Evolutionary conservation across 2,113 vertebrate species (phyloP), one percentile per base, ranked within the genome.

Genomic region (Abramis brama): DNA sequence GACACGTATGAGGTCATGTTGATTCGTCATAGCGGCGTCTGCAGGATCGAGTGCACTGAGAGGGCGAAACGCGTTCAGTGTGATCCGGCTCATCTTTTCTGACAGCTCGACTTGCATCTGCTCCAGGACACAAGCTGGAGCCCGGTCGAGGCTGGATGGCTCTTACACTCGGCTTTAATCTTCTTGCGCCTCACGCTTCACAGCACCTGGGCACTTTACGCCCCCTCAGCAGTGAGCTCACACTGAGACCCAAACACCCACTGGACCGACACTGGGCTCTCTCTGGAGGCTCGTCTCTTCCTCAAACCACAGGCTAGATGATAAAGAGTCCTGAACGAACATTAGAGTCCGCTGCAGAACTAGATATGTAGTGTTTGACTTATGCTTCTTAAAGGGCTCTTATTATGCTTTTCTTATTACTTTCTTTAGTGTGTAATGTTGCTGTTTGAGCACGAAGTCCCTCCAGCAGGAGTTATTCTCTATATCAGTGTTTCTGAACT

Each of bases 141-240:
- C 27, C 83, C 83, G 75, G 91, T 90, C 91, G 91, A 15, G 86
- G 84, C 78, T 94, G 89, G 87, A 86, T n/a, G 83, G 89, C 89
- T 52, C 86, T 92, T 92, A 91, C 60, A 82, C 25, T 89, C 25
- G 60, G 91, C 92, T 94, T 94, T 95, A 92, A 95, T 95, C 94
- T 93, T 91, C 88, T 88, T 86, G 85, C 88, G 85, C 84, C 85
- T 90, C 91, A 88, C 89, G 91, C 92, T 93, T 91, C 91, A 90
- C 79, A 89, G 92, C 92, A 92, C 92, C 90, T 94, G 92, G 66
- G 84, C 80, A 73, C 91, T 87, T 91, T 89, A 83, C 82, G 43
- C 92, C 91, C 73, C 21, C 21, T 71, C 84, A 82, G n/a, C 36
- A 36, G n/a, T 81, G 77, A 52, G 78, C 74, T 85, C 80, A 11